Percentiles rank a stretch among this genome's conserved stretches.
phyloP scores from a whole-genome alignment of 2,888 invertebrate genomes.

The Neoascia interrupta region DNA sequence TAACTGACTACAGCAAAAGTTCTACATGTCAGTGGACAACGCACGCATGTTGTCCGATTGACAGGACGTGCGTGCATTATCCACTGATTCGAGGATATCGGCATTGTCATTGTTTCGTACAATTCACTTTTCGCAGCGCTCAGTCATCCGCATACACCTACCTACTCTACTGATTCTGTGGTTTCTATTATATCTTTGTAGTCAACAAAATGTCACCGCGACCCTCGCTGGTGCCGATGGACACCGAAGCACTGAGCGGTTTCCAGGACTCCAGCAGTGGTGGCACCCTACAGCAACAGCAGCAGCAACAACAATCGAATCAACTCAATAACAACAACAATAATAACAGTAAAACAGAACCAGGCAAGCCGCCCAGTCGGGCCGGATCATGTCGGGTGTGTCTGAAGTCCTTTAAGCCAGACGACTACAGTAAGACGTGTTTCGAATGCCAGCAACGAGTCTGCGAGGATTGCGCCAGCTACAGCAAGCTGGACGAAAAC shows the following conservation, averaged over 20 bases:
- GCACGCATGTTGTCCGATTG: background rate
- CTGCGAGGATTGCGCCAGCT: slow-evolving; percentile 96
- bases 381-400: slow-evolving; percentile 91
- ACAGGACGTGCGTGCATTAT: too few relatives aligned
- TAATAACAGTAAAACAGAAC: slow-evolving; percentile 80
- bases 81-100: too few relatives aligned
- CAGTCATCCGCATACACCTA: too few relatives aligned
- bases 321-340: slow-evolving; percentile 80
- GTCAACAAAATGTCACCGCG: slow-evolving; percentile 87
- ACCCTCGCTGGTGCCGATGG: slow-evolving; percentile 82
- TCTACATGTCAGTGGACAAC: background rate
- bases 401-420: slow-evolving; percentile 92
- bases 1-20: slow-evolving; percentile 19
- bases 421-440: slow-evolving; percentile 93
- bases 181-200: slow-evolving; percentile 79
- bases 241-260: slow-evolving; percentile 74
- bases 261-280: slow-evolving; percentile 73
- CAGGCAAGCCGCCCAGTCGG: slow-evolving; percentile 87
- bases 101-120: too few relatives aligned
- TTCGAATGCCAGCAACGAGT: slow-evolving; percentile 94
- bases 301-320: slow-evolving; percentile 51
- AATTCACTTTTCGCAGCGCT: too few relatives aligned
- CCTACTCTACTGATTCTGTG: too few relatives aligned
- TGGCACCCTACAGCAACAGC: slow-evolving; percentile 72
- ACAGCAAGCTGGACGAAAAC: slow-evolving; percentile 90